These are phyloP conservation scores for Strongylocentrotus purpuratus DNA, from an alignment of 35 echinoderm and acorn worm species.

Conservation along the genomic window DNA sequence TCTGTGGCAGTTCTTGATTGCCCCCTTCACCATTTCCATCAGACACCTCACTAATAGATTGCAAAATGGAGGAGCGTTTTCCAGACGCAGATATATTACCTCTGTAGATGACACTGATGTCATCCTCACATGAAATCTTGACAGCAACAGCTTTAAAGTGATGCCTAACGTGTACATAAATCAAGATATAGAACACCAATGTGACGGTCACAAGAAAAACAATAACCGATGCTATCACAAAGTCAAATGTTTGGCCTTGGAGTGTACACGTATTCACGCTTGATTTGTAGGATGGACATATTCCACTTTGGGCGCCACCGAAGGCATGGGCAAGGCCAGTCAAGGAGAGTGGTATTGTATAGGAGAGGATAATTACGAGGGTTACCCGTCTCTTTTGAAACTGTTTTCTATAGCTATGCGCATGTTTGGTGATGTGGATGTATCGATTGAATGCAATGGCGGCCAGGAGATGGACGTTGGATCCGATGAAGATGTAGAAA, in stretches of 20 bases:
- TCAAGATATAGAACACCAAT: background rate
- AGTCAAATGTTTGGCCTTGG: background rate
- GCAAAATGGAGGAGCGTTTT: background rate
- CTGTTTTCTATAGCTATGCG: background rate
- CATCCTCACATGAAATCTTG: background rate
- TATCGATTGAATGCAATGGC: conserved; percentile 41
- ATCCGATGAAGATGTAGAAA: conserved; percentile 21
- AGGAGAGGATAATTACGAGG: background rate
- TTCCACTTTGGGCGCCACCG: conserved; percentile 15
- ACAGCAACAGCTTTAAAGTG: conserved; percentile 15
- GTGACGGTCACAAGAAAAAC: background rate
- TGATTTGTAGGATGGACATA: background rate
- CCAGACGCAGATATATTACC: background rate
- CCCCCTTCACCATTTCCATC: background rate
- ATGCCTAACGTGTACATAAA: background rate
- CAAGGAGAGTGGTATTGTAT: background rate
- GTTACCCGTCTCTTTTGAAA: background rate
- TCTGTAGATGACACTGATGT: background rate
- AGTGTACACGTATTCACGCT: conserved; percentile 16
- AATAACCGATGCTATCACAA: background rate
- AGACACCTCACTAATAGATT: background rate
- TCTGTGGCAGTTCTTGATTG: background rate
- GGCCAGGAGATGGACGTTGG: conserved; percentile 6
- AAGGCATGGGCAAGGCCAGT: background rate
- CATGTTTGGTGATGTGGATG: background rate